Evolutionary conservation across 2,113 vertebrate species (phyloP).

Genomic region (Pionites leucogaster): DNA sequence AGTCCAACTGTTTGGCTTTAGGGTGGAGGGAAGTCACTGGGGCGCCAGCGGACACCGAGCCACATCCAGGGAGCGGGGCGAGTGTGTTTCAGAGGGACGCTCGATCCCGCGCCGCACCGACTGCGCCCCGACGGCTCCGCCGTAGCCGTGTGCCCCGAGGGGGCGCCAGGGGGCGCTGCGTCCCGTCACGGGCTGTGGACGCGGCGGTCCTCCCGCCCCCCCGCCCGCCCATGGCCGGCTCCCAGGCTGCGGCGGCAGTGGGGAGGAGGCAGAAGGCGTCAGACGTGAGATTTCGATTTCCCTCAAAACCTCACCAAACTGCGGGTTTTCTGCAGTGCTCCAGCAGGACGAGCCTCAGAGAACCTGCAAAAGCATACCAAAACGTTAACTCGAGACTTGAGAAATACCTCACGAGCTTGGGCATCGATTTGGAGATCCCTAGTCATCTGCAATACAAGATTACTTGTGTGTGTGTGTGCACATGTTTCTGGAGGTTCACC

Average conservation of each 20-base stretch:
- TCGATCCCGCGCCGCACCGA: too few species aligned
- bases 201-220: too few species aligned
- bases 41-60: too few species aligned
- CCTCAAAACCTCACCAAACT: rapidly evolving
- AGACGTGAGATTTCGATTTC: rapidly evolving
- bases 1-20: neutral
- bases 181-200: too few species aligned
- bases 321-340: neutral
- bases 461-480: rapidly evolving
- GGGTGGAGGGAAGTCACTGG: neutral
- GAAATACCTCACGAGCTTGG: rapidly evolving
- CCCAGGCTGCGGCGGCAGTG: neutral
- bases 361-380: neutral
- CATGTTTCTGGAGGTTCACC: neutral
- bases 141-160: too few species aligned
- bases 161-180: neutral
- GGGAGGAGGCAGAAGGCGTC: too few species aligned
- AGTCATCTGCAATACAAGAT: neutral
- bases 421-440: too few species aligned
- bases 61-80: too few species aligned
- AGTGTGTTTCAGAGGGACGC: neutral
- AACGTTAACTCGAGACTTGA: neutral
- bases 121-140: too few species aligned
- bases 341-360: neutral
- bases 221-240: too few species aligned